Evolutionary conservation across 2,888 invertebrate species (phyloP).

Genomic region (Tetramorium bicarinatum): DNA sequence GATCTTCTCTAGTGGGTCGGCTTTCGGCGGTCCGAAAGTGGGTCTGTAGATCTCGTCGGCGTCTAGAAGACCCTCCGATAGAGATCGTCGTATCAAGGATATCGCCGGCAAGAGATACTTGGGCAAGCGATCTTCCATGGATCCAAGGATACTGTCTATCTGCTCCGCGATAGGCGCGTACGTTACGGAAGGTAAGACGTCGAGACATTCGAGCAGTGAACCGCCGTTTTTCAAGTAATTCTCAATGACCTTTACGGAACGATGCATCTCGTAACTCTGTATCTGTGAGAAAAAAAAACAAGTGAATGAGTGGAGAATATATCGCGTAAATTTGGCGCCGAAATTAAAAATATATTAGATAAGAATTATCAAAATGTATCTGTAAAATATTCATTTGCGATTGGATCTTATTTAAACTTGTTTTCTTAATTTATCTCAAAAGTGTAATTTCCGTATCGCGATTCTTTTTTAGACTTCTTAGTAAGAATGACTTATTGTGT

Average conservation of each 20-base stretch:
- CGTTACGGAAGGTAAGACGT: constrained; percentile 31
- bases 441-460: not conserved
- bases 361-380: not conserved
- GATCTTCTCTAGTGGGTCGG: constrained; percentile 50
- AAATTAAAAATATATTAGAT: not conserved
- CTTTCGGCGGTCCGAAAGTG: constrained; percentile 35
- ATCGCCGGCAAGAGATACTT: constrained; percentile 37
- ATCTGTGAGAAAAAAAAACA: not conserved
- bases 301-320: not conserved
- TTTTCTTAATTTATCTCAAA: not conserved
- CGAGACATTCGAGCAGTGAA: constrained; percentile 48
- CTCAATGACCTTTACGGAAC: constrained; percentile 50
- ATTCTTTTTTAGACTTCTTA: not conserved
- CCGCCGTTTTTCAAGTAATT: constrained; percentile 56
- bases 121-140: constrained; percentile 48
- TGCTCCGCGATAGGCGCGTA: constrained; percentile 43
- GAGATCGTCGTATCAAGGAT: constrained; percentile 22
- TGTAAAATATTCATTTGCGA: not conserved
- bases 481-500: not conserved
- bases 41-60: constrained; percentile 49
- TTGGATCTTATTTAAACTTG: not conserved
- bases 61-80: constrained; percentile 23
- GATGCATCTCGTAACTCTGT: constrained; percentile 45
- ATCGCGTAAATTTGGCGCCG: not conserved
- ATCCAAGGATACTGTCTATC: constrained; percentile 43